These are phyloP conservation scores for Maccullochella peelii DNA, from an alignment of 2,113 vertebrate species.

Conservation along the genomic window DNA sequence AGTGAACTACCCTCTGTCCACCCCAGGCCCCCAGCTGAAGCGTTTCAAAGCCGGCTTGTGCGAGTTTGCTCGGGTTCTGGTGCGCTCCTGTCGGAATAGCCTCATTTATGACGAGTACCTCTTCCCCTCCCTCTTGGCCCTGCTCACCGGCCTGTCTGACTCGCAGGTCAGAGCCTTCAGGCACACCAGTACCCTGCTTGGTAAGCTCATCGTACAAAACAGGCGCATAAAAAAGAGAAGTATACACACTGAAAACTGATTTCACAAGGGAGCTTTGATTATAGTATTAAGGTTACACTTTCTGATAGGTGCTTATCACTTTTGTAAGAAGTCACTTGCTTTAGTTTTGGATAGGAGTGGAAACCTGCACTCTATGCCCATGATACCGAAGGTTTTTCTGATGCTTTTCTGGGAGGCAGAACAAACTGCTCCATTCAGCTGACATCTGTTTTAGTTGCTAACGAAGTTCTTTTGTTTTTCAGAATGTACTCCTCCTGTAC, in stretches of 20 bases:
- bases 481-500: background rate
- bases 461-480: slow-evolving; percentile 45
- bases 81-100: slow-evolving; percentile 84
- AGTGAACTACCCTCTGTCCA: slow-evolving; percentile 85
- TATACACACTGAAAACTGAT: background rate
- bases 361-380: background rate
- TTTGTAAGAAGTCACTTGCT: background rate
- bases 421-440: slow-evolving; percentile 22
- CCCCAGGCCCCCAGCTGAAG: slow-evolving; percentile 80
- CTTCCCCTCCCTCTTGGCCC: slow-evolving; percentile 85
- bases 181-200: slow-evolving; percentile 91
- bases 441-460: slow-evolving; percentile 27
- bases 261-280: background rate
- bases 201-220: slow-evolving; percentile 74
- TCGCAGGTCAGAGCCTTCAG: slow-evolving; percentile 93
- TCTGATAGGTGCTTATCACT: too few relatives aligned
- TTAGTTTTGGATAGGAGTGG: background rate
- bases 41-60: slow-evolving; percentile 85
- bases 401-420: background rate
- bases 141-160: slow-evolving; percentile 90
- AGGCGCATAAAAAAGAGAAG: background rate
- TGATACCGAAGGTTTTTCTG: background rate
- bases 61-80: slow-evolving; percentile 84
- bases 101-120: slow-evolving; percentile 88
- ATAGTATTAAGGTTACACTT: background rate